phyloP scores from a whole-genome alignment of 2,888 invertebrate species.

The Sinodicranocentrus sp. region DNA sequence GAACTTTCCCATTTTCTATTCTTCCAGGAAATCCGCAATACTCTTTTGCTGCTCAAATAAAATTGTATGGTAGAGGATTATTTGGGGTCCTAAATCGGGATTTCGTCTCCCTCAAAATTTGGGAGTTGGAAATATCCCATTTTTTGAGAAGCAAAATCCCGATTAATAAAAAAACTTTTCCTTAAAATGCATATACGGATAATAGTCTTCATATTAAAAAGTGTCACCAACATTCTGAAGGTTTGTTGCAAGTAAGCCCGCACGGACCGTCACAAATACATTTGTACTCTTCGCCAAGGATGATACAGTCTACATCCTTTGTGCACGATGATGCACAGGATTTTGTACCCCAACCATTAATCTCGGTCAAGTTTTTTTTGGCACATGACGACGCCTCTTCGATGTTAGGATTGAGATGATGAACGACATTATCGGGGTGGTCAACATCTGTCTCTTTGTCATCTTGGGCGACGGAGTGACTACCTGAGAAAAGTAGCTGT shows the following conservation, averaged over 20 bases:
- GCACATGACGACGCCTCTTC: neutral
- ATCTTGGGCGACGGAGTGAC: conserved; percentile 42
- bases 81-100: no score
- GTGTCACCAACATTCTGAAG: conserved; percentile 39
- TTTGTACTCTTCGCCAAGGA: conserved; percentile 93
- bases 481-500: conserved; percentile 49
- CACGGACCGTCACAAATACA: conserved; percentile 93
- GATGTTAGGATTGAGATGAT: neutral
- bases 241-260: conserved; percentile 94
- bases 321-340: conserved; percentile 82
- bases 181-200: no score
- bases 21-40: conserved; percentile 97
- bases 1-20: conserved; percentile 95
- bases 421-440: neutral
- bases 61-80: no score
- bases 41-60: conserved; percentile 55
- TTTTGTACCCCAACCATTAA: conserved; percentile 20
- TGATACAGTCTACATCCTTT: conserved; percentile 94
- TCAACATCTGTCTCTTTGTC: neutral
- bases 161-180: no score
- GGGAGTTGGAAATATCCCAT: conserved; percentile 78
- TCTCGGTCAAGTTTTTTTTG: conserved; percentile 19
- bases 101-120: no score
- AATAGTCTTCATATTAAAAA: no score
- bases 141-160: no score